Evolutionary conservation across 2,113 vertebrate genomes (phyloP).

Genomic region (Malurus melanocephalus): DNA sequence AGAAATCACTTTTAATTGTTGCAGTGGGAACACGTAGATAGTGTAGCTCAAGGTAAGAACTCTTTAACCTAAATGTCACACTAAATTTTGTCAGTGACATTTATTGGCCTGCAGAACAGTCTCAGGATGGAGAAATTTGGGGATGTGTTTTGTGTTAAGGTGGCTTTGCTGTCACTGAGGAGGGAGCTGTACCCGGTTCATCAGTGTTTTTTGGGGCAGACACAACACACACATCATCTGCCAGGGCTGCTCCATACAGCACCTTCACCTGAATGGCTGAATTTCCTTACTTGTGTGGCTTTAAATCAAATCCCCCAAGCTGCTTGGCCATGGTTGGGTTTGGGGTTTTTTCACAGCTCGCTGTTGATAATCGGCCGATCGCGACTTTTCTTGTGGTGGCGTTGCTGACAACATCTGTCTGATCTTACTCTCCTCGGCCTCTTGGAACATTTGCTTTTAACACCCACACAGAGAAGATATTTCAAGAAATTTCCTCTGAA

Average conservation of each 20-base stretch:
- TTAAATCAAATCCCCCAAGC: conserved; percentile 26
- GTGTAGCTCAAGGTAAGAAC: neutral
- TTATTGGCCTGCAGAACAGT: neutral
- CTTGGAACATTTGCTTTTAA: conserved; percentile 74
- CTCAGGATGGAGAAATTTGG: neutral
- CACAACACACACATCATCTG: neutral
- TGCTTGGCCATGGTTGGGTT: neutral
- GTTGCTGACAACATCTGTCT: conserved; percentile 74
- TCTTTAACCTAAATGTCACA: neutral
- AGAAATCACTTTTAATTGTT: neutral
- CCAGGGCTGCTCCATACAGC: neutral
- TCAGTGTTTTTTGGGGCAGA: neutral
- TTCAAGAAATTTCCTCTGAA: conserved; percentile 76
- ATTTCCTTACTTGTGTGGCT: conserved; percentile 33
- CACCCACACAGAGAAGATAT: conserved; percentile 75
- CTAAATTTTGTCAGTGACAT: neutral
- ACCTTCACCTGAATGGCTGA: conserved; percentile 29
- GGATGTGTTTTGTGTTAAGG: neutral
- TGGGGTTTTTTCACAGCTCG: neutral
- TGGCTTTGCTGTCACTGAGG: neutral
- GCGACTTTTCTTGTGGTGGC: conserved; percentile 75
- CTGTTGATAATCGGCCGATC: conserved; percentile 69
- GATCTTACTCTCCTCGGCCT: conserved; percentile 73
- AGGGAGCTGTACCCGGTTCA: neutral
- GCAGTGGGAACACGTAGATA: neutral